Conservation (phyloP, 2,113 vertebrate genomes). For the Sapayoa aenigma region DNA sequence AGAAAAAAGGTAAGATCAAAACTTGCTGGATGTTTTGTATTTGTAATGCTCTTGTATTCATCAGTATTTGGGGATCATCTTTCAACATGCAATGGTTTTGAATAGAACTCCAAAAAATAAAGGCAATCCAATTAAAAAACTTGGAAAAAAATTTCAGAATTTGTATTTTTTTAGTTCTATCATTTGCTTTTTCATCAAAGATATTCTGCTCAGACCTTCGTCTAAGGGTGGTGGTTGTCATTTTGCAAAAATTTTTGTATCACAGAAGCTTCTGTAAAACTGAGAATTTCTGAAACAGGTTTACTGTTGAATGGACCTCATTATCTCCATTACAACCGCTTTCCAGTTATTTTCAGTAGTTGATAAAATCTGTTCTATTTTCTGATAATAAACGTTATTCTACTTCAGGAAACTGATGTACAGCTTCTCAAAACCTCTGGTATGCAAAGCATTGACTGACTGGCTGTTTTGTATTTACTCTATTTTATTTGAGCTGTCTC, state of each 20-base stretch:
- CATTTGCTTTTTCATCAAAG: background rate
- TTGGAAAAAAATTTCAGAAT: background rate
- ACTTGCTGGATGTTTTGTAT: background rate
- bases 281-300: background rate
- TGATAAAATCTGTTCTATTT: slow-evolving; percentile 25
- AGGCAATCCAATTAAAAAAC: background rate
- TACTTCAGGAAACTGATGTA: background rate
- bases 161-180: background rate
- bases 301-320: background rate
- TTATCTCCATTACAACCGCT: background rate
- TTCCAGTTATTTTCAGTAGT: background rate
- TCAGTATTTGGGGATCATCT: background rate
- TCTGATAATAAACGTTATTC: background rate
- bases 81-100: background rate
- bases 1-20: background rate
- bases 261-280: background rate
- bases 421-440: background rate
- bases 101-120: background rate
- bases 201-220: background rate
- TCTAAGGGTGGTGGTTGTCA: background rate
- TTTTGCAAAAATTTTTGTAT: background rate
- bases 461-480: background rate
- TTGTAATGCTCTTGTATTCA: background rate
- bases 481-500: background rate
- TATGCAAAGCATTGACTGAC: background rate